Evolutionary conservation across 2,113 vertebrate genomes (phyloP), one percentile per base, ranked within the genome.

Genomic region (Uria lomvia): DNA sequence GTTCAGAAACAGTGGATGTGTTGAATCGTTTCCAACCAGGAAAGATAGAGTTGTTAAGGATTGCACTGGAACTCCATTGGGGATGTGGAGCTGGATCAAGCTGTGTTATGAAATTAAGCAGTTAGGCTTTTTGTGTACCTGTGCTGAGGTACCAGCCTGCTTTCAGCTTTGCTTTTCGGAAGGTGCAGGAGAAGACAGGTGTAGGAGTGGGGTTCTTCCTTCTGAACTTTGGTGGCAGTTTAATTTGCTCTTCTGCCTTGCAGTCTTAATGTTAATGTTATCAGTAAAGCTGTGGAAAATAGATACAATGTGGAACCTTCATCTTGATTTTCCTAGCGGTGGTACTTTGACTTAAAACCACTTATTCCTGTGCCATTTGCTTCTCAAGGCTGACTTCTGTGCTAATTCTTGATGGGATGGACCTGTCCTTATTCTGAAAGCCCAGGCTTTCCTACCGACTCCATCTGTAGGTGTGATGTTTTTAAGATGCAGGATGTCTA

Each of bases 201-300:
- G 65, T 3, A 29, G 45, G 50, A 45, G 21, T 1, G 4, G 36
- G 2, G 1, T 21, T 0, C 36, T 72, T 70, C 40, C 58, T 38
- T 29, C 81, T 60, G 43, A 71, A 30, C 80, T 79, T 32, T 1
- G 6, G 29, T 40, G 26, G 0, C 15, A 3, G 7, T 50, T 90
- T 19, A 7, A 32, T 92, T 85, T 22, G 5, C n/a, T 50, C 3
- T 32, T 38, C 15, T 70, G 9, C n/a, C 67, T 74, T 47, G 34
- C 16, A 29, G 36, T 52, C n/a, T 32, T 56, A 8, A 29, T 9
- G 36, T 50, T 65, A 8, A 36, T 3, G 2, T 24, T 66, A 2
- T 45, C 29, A 21, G 24, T n/a, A 20, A 65, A 76, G 15, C 58
- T 56, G 40, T 67, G 71, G 50, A 24, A 65, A 76, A 21, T 4